These are phyloP conservation scores for Acleris literana DNA, from an alignment of 2,888 invertebrate genomes.

Conservation along the genomic window DNA sequence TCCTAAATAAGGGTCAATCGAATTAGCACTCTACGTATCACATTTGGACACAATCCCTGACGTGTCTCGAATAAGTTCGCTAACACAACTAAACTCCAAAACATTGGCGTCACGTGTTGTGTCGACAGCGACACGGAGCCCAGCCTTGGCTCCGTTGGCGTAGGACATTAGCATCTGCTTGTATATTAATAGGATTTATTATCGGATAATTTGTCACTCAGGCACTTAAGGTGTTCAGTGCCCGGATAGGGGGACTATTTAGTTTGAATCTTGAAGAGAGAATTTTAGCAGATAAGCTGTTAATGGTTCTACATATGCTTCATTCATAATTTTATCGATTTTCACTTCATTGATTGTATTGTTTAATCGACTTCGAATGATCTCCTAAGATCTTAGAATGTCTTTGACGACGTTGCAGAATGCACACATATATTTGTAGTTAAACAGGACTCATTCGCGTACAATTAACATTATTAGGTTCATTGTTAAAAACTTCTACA, in stretches of 20 bases:
- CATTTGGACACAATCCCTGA: slow-evolving; percentile 23
- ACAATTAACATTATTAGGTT: too few relatives aligned
- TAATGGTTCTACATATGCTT: too few relatives aligned
- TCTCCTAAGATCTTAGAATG: too few relatives aligned
- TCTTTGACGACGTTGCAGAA: too few relatives aligned
- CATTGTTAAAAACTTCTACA: too few relatives aligned
- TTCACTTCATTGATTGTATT: too few relatives aligned
- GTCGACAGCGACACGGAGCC: slow-evolving; percentile 32
- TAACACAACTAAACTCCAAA: background rate
- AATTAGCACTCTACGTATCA: slow-evolving; percentile 20
- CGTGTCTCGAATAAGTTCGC: slow-evolving; percentile 18
- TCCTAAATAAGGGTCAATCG: slow-evolving; percentile 11
- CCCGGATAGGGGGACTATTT: too few relatives aligned
- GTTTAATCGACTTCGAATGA: too few relatives aligned
- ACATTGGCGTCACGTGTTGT: slow-evolving; percentile 1
- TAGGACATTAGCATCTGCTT: slow-evolving; percentile 20
- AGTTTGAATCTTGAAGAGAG: background rate
- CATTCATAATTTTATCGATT: too few relatives aligned
- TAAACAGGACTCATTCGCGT: too few relatives aligned
- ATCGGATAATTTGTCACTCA: slow-evolving; percentile 3
- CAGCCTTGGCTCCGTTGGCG: slow-evolving; percentile 25
- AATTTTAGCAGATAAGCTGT: too few relatives aligned
- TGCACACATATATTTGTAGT: too few relatives aligned
- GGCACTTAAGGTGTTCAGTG: background rate
- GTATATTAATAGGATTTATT: slow-evolving; percentile 20